phyloP scores from a whole-genome alignment of 1,140 invertebrate species.

The Drosophila punjabiensis region DNA sequence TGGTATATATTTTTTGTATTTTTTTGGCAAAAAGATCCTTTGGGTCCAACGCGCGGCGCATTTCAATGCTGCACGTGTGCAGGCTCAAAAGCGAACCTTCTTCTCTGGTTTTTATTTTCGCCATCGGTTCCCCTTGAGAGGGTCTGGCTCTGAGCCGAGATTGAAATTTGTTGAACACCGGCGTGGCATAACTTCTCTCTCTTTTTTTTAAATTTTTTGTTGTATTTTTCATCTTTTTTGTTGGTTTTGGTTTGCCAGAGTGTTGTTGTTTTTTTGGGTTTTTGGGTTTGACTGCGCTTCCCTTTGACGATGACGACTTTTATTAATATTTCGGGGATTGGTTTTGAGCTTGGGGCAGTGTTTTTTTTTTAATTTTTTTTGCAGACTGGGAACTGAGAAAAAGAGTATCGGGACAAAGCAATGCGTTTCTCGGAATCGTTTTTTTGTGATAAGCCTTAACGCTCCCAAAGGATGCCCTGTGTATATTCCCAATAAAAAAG shows the following conservation, averaged over 20 bases:
- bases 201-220: constrained; percentile 10
- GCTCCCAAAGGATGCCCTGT: constrained; percentile 47
- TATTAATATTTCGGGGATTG: constrained; percentile 77
- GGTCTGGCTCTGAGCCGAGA: constrained; percentile 72
- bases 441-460: constrained; percentile 54
- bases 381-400: constrained; percentile 31
- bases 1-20: constrained; percentile 17
- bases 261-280: constrained; percentile 12
- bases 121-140: constrained; percentile 23
- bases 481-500: constrained; percentile 16
- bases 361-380: constrained; percentile 38
- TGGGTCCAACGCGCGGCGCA: constrained; percentile 75
- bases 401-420: constrained; percentile 65
- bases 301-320: constrained; percentile 82
- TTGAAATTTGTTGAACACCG: constrained; percentile 81
- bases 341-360: constrained; percentile 59
- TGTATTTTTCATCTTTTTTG: constrained; percentile 7
- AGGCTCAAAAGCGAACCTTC: constrained; percentile 54
- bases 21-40: constrained; percentile 76
- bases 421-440: constrained; percentile 75
- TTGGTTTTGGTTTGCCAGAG: constrained; percentile 27
- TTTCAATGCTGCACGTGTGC: constrained; percentile 82
- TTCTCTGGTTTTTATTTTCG: constrained; percentile 4
- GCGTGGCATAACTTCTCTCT: constrained; percentile 74
- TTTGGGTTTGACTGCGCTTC: constrained; percentile 71